Percentiles rank a stretch among this genome's conserved stretches.
These are phyloP conservation scores for Rotaria magnacalcarata DNA, from an alignment of 2,888 invertebrate species.

Conservation along the genomic window DNA sequence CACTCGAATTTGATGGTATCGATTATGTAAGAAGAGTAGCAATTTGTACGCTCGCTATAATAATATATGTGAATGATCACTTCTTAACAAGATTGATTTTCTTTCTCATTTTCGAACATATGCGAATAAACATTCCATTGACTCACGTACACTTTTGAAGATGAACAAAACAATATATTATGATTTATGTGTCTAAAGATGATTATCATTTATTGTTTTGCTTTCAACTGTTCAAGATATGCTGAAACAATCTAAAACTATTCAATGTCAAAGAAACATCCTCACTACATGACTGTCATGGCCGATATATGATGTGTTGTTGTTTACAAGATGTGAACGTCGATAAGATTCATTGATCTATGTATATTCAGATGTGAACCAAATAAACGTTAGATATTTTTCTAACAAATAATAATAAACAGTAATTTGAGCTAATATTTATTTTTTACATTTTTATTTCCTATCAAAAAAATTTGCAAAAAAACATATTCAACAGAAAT, in stretches of 20 bases:
- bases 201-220: not conserved
- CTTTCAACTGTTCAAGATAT: not conserved
- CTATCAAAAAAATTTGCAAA: too few species aligned
- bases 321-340: not conserved
- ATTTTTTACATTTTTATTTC: not conserved
- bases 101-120: not conserved
- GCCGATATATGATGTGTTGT: not conserved
- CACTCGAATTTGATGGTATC: not conserved
- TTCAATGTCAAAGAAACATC: constrained; percentile 1
- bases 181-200: constrained; percentile 25
- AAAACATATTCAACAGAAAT: not conserved
- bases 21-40: not conserved
- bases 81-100: constrained; percentile 26
- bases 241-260: not conserved
- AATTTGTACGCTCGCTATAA: not conserved
- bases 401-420: not conserved
- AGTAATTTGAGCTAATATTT: not conserved
- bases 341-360: constrained; percentile 22
- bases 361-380: constrained; percentile 5
- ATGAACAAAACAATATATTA: not conserved
- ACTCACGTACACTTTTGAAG: constrained; percentile 18
- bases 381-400: not conserved
- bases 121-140: not conserved
- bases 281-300: not conserved
- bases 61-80: constrained; percentile 14